Conservation (phyloP, 1,140 invertebrate species). For the Pseudomyrmex pallidus region DNA sequence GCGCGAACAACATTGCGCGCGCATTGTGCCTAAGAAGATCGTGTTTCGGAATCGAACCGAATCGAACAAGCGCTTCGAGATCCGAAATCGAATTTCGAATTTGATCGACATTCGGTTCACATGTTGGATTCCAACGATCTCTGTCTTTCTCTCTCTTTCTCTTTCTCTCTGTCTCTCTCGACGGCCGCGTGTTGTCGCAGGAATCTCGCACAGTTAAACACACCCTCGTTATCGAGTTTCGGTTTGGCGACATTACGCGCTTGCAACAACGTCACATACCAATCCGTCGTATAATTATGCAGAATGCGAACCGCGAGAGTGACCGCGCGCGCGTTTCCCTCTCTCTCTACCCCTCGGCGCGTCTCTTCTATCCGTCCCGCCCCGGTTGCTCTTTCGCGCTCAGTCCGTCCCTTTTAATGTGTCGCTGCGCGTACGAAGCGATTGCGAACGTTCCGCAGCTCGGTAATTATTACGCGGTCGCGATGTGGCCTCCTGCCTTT, state of each 20-base stretch:
- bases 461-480: conserved; percentile 53
- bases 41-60: not conserved
- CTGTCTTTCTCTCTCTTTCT: no score
- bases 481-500: conserved; percentile 44
- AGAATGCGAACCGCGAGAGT: conserved; percentile 46
- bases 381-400: conserved; percentile 5
- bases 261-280: conserved; percentile 11
- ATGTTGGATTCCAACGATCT: not conserved
- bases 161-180: not conserved
- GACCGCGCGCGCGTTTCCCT: not conserved
- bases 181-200: conserved; percentile 11
- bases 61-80: not conserved
- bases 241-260: conserved; percentile 4
- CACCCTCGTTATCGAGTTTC: conserved; percentile 50
- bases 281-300: conserved; percentile 55
- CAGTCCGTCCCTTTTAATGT: conserved; percentile 29
- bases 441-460: not conserved
- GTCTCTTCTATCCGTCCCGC: no score
- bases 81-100: not conserved
- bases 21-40: no score
- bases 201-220: conserved; percentile 30
- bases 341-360: not conserved
- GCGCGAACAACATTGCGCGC: no score
- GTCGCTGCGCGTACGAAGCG: not conserved
- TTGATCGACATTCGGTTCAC: not conserved